These are phyloP conservation scores for Gorsachius goisagi DNA, from an alignment of 2,113 vertebrate species.

Conservation along the genomic window DNA sequence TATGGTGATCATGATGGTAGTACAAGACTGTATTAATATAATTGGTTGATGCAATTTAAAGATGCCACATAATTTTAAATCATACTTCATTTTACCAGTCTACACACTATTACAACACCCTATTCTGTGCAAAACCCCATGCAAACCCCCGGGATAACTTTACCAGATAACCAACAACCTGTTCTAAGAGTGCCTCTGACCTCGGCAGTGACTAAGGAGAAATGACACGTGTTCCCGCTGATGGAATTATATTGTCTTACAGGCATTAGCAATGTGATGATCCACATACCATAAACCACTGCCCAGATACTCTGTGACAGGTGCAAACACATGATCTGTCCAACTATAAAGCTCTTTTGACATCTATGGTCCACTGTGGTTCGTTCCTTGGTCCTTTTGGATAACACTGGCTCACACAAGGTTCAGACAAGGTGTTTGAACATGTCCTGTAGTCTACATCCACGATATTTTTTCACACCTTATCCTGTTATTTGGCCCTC, in stretches of 20 bases:
- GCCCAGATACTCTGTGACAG: conserved; percentile 35
- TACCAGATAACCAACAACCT: not conserved
- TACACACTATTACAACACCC: not conserved
- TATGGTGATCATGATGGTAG: not conserved
- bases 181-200: conserved; percentile 13
- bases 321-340: conserved; percentile 51
- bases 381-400: not conserved
- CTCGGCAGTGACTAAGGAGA: conserved; percentile 30
- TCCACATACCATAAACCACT: conserved; percentile 29
- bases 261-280: conserved; percentile 42
- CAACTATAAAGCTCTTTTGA: conserved; percentile 9
- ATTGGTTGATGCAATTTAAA: not conserved
- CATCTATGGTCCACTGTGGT: not conserved
- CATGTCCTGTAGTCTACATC: not conserved
- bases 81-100: not conserved
- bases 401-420: not conserved
- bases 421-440: not conserved
- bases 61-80: not conserved
- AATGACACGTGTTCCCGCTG: not conserved
- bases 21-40: not conserved
- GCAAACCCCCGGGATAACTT: not conserved
- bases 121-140: not conserved
- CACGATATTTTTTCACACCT: not conserved
- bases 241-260: conserved; percentile 47
- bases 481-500: not conserved